Evolutionary conservation across 2,888 invertebrate genomes (phyloP).

Genomic region (Drosophila yooni): DNA sequence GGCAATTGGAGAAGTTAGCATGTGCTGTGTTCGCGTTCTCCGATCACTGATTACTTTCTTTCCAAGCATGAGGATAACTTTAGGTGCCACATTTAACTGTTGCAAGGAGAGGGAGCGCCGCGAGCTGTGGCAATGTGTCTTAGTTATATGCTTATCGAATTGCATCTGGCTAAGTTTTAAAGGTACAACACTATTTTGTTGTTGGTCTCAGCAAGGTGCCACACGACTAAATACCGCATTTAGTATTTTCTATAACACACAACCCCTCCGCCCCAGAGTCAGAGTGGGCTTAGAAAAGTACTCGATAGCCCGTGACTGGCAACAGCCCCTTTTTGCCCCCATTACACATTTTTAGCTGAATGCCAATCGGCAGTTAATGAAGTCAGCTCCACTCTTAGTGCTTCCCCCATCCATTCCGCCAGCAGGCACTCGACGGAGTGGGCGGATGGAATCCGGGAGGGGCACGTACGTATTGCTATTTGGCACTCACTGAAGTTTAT

Average conservation of each 20-base stretch:
- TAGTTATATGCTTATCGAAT: not conserved
- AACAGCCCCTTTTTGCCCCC: slow-evolving; percentile 8
- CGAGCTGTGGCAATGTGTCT: not conserved
- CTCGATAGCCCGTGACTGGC: slow-evolving; percentile 42
- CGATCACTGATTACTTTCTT: not conserved
- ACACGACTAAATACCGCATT: not conserved
- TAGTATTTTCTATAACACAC: not conserved
- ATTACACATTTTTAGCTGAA: slow-evolving; percentile 3
- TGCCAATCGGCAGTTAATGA: slow-evolving; percentile 62
- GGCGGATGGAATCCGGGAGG: not conserved
- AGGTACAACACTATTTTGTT: not conserved
- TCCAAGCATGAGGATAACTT: not conserved
- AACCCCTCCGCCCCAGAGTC: too few species aligned
- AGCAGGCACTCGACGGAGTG: not conserved
- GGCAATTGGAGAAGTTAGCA: not conserved
- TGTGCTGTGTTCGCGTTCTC: not conserved
- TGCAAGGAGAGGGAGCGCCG: not conserved
- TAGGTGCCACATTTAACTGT: not conserved
- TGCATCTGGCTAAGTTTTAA: not conserved
- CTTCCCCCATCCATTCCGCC: slow-evolving; percentile 42
- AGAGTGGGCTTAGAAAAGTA: slow-evolving; percentile 8
- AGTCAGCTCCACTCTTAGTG: slow-evolving; percentile 67
- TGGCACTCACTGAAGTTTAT: slow-evolving; percentile 63
- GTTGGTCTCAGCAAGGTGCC: not conserved
- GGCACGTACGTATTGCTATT: slow-evolving; percentile 56